phyloP scores from a whole-genome alignment of 2,113 vertebrate species.

The Pterophyllum scalare region DNA sequence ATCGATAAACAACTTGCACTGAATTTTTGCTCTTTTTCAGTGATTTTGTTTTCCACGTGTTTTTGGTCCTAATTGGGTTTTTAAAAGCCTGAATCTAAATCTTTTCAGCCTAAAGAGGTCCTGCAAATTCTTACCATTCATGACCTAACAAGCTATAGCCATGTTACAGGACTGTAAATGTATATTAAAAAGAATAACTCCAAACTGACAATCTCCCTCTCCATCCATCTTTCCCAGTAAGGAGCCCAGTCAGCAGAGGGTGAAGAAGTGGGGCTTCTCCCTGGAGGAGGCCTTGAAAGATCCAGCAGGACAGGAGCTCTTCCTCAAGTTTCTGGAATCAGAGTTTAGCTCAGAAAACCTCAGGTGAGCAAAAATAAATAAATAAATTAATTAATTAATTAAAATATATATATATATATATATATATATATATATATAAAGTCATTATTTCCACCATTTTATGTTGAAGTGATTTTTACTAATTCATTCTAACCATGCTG shows the following conservation, averaged over 20 bases:
- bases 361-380: slow-evolving; percentile 86
- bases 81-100: too few species aligned
- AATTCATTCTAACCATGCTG: not conserved
- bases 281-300: slow-evolving; percentile 96
- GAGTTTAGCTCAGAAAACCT: slow-evolving; percentile 99
- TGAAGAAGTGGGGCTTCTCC: slow-evolving; percentile 98
- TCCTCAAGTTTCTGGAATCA: slow-evolving; percentile 96
- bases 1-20: too few species aligned
- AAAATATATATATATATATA: too few species aligned
- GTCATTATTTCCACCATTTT: not conserved
- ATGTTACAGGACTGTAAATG: not conserved
- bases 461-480: not conserved
- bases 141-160: not conserved
- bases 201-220: not conserved
- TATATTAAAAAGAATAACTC: too few species aligned
- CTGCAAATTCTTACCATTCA: too few species aligned
- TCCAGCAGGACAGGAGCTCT: slow-evolving; percentile 92
- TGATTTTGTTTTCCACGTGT: too few species aligned
- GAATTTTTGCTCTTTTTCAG: too few species aligned
- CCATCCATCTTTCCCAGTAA: slow-evolving; percentile 83
- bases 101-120: too few species aligned
- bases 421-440: too few species aligned
- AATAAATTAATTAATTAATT: too few species aligned
- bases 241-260: slow-evolving; percentile 94
- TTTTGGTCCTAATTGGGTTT: too few species aligned